Percentiles rank a stretch among this genome's conserved stretches.
Evolutionary conservation across 2,113 vertebrate species (phyloP).

Genomic region (Sinocyclocheilus anshuiensis): DNA sequence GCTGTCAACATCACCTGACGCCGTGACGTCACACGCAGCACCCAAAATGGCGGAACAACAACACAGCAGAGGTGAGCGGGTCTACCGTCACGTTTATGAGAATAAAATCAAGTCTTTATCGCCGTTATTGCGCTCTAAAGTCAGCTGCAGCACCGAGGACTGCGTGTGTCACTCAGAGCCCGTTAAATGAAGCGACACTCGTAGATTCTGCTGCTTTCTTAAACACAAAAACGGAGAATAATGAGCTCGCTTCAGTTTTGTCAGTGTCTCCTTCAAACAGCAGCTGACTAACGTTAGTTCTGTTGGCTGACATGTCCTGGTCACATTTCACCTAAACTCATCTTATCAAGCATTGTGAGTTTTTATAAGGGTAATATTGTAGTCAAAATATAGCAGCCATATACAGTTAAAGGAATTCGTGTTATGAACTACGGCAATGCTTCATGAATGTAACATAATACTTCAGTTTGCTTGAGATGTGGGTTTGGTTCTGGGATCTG

Average conservation of each 20-base stretch:
- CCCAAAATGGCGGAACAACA: constrained; percentile 44
- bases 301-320: not conserved
- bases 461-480: too few relatives aligned
- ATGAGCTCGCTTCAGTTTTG: not conserved
- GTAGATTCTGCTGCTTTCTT: not conserved
- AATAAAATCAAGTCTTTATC: not conserved
- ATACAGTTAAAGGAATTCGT: too few relatives aligned
- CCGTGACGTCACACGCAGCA: constrained; percentile 32
- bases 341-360: not conserved
- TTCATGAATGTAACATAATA: too few relatives aligned
- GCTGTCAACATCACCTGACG: constrained; percentile 48
- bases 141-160: not conserved
- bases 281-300: not conserved
- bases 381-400: too few relatives aligned
- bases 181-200: not conserved
- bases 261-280: not conserved
- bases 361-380: not conserved
- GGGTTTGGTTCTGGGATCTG: too few relatives aligned
- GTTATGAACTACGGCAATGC: too few relatives aligned
- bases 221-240: not conserved
- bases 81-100: not conserved
- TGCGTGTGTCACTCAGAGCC: not conserved
- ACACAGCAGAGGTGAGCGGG: constrained; percentile 11
- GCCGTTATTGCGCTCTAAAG: not conserved
- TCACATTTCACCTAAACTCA: not conserved